Conservation (phyloP, 2,113 vertebrate species). For the Leucopternis melanops region DNA sequence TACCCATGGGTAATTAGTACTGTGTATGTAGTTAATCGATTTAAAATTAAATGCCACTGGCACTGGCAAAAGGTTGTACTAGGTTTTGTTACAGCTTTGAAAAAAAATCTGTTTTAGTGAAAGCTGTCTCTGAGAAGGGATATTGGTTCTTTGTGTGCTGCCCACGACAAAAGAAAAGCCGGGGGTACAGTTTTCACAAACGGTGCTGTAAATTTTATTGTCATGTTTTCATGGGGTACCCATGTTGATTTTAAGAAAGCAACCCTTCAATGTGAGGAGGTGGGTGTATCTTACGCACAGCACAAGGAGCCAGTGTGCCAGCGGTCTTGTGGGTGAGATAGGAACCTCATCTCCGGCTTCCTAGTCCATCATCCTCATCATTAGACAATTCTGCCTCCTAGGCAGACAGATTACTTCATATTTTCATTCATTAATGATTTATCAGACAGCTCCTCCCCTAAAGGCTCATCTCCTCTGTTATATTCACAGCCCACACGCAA, state of each 20-base stretch:
- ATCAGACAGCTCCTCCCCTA: constrained; percentile 44
- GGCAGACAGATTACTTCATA: constrained; percentile 52
- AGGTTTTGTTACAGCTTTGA: not conserved
- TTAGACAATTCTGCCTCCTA: not conserved
- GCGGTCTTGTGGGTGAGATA: not conserved
- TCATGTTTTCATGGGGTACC: not conserved
- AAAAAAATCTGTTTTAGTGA: not conserved
- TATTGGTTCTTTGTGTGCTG: not conserved
- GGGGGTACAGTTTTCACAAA: not conserved
- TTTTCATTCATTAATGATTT: constrained; percentile 62
- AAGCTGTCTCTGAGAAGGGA: not conserved
- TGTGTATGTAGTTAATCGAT: constrained; percentile 10
- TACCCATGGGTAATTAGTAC: constrained; percentile 1
- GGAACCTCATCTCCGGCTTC: not conserved
- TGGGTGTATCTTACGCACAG: rapidly evolving
- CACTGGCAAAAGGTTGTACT: not conserved
- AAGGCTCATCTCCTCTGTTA: constrained; percentile 31
- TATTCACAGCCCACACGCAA: not conserved
- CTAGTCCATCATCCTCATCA: not conserved
- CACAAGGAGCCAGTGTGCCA: not conserved
- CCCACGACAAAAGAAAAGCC: not conserved
- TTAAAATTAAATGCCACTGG: constrained; percentile 34
- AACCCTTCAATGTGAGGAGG: not conserved
- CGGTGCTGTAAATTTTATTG: not conserved
- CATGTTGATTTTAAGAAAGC: not conserved